Evolutionary conservation across 1,140 invertebrate species (phyloP).

Genomic region (Pectinophora gossypiella): DNA sequence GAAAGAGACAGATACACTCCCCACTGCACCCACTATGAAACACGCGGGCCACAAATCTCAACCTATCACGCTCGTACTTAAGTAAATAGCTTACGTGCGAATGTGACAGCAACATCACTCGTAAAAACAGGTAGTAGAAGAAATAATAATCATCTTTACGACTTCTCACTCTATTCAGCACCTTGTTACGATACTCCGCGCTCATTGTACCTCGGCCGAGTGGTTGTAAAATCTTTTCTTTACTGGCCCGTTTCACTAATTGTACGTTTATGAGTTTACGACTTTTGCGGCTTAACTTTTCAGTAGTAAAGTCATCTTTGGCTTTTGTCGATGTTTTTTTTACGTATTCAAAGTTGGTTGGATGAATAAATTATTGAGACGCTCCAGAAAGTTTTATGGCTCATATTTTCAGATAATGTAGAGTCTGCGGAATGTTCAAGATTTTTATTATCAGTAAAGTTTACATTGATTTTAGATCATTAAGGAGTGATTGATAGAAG

Average conservation of each 20-base stretch:
- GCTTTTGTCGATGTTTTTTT: conserved; percentile 50
- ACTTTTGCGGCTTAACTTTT: conserved; percentile 67
- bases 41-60: conserved; percentile 37
- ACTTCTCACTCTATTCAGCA: conserved; percentile 77
- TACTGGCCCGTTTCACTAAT: conserved; percentile 73
- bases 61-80: conserved; percentile 41
- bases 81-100: conserved; percentile 19
- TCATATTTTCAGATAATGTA: background rate
- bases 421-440: background rate
- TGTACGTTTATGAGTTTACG: conserved; percentile 74
- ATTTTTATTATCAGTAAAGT: background rate
- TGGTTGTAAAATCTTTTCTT: conserved; percentile 75
- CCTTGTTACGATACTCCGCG: conserved; percentile 74
- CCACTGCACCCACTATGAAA: conserved; percentile 29
- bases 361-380: background rate
- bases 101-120: conserved; percentile 44
- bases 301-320: conserved; percentile 56
- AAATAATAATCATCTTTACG: conserved; percentile 77
- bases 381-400: background rate
- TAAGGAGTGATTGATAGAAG: background rate
- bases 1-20: conserved; percentile 52
- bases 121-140: conserved; percentile 76
- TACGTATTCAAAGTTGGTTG: background rate
- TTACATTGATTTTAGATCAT: no score
- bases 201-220: conserved; percentile 68